A percentile compares a stretch with the other conserved stretches of the same genome.
These are phyloP conservation scores for Dromas ardeola DNA, from an alignment of 2,113 vertebrate genomes.

Conservation along the genomic window DNA sequence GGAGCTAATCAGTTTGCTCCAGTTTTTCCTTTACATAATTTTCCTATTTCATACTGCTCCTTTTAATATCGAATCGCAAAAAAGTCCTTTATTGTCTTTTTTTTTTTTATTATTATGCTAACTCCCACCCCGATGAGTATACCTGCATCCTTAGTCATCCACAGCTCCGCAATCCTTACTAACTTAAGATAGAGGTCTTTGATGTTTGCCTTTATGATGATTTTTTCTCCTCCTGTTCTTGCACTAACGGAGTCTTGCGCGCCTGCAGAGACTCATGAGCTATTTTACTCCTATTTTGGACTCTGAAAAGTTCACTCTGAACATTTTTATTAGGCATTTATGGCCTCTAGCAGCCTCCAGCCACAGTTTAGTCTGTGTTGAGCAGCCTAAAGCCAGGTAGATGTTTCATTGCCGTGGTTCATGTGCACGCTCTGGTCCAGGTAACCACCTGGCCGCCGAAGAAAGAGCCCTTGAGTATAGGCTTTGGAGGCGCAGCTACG, in stretches of 20 bases:
- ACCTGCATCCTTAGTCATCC: not conserved
- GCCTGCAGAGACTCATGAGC: not conserved
- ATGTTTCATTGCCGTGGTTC: not conserved
- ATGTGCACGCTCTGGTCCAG: not conserved
- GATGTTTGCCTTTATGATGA: not conserved
- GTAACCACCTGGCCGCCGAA: not conserved
- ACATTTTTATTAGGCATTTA: not conserved
- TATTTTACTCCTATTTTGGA: not conserved
- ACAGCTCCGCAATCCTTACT: not conserved
- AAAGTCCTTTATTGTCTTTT: not conserved
- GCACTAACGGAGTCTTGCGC: not conserved
- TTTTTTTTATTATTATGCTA: not conserved
- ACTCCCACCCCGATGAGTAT: not conserved
- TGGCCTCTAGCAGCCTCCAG: not conserved
- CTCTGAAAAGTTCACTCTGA: not conserved
- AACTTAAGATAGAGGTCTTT: not conserved
- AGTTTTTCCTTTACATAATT: not conserved
- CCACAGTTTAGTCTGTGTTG: not conserved
- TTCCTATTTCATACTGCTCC: not conserved
- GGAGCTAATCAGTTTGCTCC: not conserved
- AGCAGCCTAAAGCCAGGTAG: not conserved
- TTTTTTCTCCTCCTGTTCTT: not conserved
- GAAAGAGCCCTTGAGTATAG: not conserved
- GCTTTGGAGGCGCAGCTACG: fast-evolving
- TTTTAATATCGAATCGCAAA: not conserved